A percentile compares a stretch with the other conserved stretches of the same genome.
phyloP scores from a whole-genome alignment of 2,888 invertebrate species.

The Dynastes hyllus region DNA sequence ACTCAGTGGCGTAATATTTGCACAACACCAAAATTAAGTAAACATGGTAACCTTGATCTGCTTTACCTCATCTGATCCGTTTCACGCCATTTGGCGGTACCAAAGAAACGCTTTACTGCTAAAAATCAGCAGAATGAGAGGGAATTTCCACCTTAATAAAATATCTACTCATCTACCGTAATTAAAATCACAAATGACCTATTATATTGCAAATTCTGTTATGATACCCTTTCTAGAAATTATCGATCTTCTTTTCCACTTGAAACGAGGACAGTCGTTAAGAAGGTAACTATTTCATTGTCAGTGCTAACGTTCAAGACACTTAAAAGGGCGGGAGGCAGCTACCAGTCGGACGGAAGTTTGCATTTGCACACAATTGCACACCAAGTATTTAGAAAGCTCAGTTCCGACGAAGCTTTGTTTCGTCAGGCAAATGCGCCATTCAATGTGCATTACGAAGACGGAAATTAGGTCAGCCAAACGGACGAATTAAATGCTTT shows the following conservation, averaged over 20 bases:
- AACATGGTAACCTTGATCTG: too few species aligned
- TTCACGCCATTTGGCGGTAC: too few species aligned
- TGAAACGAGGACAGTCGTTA: slow-evolving; percentile 4
- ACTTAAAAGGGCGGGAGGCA: too few species aligned
- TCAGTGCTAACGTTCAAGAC: background rate
- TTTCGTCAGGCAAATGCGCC: slow-evolving; percentile 22
- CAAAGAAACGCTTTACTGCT: too few species aligned
- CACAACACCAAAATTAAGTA: too few species aligned
- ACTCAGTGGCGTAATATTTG: too few species aligned
- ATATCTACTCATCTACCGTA: too few species aligned
- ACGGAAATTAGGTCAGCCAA: slow-evolving; percentile 30
- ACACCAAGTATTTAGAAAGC: slow-evolving; percentile 11
- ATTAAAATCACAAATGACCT: too few species aligned
- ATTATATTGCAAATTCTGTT: too few species aligned
- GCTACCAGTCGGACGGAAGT: background rate
- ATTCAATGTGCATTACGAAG: background rate
- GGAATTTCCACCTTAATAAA: too few species aligned
- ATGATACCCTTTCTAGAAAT: background rate
- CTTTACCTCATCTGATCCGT: too few species aligned
- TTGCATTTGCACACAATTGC: slow-evolving; percentile 2
- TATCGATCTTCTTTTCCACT: background rate
- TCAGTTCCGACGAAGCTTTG: slow-evolving; percentile 27
- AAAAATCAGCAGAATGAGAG: too few species aligned
- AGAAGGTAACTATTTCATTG: background rate
- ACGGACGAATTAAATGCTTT: slow-evolving; percentile 43